Percentiles rank a stretch among this genome's conserved stretches.
These are phyloP conservation scores for Rhinolophus ferrumequinum DNA, from an alignment of 2,113 vertebrate genomes.

Conservation along the genomic window DNA sequence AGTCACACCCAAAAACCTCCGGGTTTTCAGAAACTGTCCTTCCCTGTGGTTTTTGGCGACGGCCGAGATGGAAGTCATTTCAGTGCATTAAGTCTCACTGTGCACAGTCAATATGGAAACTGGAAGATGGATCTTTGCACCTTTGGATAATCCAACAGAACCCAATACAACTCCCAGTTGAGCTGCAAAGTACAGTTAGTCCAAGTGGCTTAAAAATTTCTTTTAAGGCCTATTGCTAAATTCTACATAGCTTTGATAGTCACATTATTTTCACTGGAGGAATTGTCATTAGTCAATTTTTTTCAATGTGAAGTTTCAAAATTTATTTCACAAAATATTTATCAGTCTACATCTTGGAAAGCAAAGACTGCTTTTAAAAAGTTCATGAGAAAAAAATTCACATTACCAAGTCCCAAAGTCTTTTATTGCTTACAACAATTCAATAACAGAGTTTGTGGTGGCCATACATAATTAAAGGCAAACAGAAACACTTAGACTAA, in stretches of 20 bases:
- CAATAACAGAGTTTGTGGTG: background rate
- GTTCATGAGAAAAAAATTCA: conserved; percentile 36
- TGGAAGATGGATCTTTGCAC: background rate
- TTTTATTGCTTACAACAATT: background rate
- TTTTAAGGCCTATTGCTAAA: background rate
- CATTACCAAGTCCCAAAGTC: conserved; percentile 45
- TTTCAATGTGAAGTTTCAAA: background rate
- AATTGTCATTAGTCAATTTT: background rate
- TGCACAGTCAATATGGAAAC: accelerated
- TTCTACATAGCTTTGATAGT: background rate
- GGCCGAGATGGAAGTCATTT: background rate
- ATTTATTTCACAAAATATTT: background rate
- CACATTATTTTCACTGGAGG: background rate
- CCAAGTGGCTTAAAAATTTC: background rate
- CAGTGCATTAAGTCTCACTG: accelerated
- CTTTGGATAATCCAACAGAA: background rate
- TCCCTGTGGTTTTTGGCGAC: background rate
- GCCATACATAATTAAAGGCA: background rate
- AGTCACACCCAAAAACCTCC: background rate
- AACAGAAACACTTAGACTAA: background rate
- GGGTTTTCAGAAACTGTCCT: background rate
- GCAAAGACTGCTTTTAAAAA: background rate
- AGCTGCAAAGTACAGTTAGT: background rate
- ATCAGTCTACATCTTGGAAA: conserved; percentile 41
- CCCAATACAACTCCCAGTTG: background rate